Conservation (phyloP, 1,140 invertebrate species). For the Drosophila yakuba region DNA sequence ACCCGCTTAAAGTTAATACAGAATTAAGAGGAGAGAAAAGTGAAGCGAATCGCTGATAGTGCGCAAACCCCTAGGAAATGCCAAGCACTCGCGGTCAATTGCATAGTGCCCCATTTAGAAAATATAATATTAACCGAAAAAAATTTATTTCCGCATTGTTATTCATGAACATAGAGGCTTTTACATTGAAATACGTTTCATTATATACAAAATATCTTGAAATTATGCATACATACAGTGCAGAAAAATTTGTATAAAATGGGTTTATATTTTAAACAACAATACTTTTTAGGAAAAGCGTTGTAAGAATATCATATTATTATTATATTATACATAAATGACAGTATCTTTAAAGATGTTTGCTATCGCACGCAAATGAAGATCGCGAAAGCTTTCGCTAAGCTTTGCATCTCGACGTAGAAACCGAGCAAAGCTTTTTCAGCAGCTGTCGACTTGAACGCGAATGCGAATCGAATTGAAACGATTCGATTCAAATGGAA, state of each 20-base stretch:
- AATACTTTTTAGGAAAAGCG: too few species aligned
- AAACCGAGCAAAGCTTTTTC: slow-evolving; percentile 11
- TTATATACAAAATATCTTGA: too few species aligned
- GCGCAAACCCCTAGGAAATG: slow-evolving; percentile 14
- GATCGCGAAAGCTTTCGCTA: slow-evolving; percentile 23
- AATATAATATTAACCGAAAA: neutral
- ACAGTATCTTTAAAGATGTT: too few species aligned
- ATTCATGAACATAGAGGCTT: too few species aligned
- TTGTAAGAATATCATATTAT: neutral
- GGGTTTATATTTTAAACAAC: too few species aligned
- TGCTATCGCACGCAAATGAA: neutral
- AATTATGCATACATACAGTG: neutral
- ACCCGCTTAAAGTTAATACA: slow-evolving; percentile 66
- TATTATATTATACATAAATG: neutral
- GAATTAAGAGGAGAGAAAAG: slow-evolving; percentile 31
- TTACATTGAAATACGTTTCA: too few species aligned
- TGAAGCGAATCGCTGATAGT: slow-evolving; percentile 65
- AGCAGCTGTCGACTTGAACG: slow-evolving; percentile 24
- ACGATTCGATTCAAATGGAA: slow-evolving; percentile 12
- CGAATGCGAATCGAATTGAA: slow-evolving; percentile 12
- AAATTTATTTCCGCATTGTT: too few species aligned
- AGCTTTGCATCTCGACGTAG: slow-evolving; percentile 13
- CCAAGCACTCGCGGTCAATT: neutral
- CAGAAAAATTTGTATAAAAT: neutral
- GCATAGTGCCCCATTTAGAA: neutral